Evolutionary conservation across 1,140 invertebrate genomes (phyloP).

Genomic region (Pachypsylla venusta): DNA sequence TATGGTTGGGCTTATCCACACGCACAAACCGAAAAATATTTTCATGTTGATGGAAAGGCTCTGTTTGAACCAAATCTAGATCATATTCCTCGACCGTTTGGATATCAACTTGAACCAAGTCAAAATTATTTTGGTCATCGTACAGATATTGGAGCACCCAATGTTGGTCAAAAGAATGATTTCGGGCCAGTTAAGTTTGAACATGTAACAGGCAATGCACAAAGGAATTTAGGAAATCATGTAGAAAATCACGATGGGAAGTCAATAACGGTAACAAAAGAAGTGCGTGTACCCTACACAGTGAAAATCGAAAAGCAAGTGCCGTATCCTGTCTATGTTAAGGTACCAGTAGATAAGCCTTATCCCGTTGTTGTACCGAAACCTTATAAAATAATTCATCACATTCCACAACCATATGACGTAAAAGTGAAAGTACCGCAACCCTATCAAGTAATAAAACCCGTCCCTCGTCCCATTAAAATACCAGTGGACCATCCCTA

Average conservation of each 20-base stretch:
- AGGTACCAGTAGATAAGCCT: constrained; percentile 20
- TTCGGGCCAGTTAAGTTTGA: neutral
- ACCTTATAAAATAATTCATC: constrained; percentile 28
- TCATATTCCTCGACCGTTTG: neutral
- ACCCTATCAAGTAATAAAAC: constrained; percentile 42
- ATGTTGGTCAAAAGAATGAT: neutral
- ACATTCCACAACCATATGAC: constrained; percentile 29
- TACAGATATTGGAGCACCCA: neutral
- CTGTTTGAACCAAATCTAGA: neutral
- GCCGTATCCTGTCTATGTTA: constrained; percentile 47
- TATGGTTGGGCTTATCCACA: neutral
- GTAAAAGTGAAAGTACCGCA: constrained; percentile 20
- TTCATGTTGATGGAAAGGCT: too few species aligned
- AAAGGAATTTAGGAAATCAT: too few species aligned
- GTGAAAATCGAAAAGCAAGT: constrained; percentile 21
- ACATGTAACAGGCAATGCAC: too few species aligned
- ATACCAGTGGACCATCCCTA: constrained; percentile 37
- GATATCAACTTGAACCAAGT: neutral
- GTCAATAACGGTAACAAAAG: constrained; percentile 44
- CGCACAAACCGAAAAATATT: neutral
- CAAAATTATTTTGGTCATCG: neutral
- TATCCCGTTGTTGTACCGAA: constrained; percentile 20
- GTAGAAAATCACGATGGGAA: constrained; percentile 33
- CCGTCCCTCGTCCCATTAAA: constrained; percentile 37
- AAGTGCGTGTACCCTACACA: constrained; percentile 51